Conservation (phyloP, 2,888 invertebrate species). For the Melanotus villosus region DNA sequence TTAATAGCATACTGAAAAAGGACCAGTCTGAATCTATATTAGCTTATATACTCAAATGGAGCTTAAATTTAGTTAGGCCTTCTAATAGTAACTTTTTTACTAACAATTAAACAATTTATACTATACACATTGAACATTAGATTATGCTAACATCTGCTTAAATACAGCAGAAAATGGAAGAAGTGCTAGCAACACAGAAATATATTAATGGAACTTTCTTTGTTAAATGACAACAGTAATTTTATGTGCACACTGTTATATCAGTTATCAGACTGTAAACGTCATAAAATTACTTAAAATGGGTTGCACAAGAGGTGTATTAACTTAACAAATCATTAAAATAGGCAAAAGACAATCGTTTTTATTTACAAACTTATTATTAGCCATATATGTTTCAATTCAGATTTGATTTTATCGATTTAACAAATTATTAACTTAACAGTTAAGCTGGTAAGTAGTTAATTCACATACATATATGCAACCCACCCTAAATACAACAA, state of each 20-base stretch:
- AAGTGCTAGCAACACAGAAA: conserved; percentile 52
- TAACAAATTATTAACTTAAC: no score
- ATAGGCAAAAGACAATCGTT: no score
- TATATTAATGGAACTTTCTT: conserved; percentile 14
- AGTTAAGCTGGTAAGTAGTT: no score
- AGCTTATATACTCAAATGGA: conserved; percentile 46
- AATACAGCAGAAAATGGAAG: conserved; percentile 54
- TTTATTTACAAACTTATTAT: no score
- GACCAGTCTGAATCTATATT: conserved; percentile 26
- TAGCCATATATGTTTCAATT: no score
- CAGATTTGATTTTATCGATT: no score
- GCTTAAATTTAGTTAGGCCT: conserved; percentile 67
- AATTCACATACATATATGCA: no score
- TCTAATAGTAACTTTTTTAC: conserved; percentile 63
- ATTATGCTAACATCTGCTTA: conserved; percentile 52
- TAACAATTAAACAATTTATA: conserved; percentile 51
- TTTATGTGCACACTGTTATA: conserved; percentile 47
- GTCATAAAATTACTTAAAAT: neutral
- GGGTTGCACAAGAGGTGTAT: neutral
- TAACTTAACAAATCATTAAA: no score
- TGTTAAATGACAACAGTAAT: conserved; percentile 41
- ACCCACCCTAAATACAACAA: no score
- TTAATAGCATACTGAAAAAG: neutral
- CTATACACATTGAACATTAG: conserved; percentile 45
- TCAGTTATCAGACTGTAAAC: conserved; percentile 33